Base-by-base conservation (phyloP, 2,797 vertebrate genomes). In the Ctenosaura bakeri region DNA sequence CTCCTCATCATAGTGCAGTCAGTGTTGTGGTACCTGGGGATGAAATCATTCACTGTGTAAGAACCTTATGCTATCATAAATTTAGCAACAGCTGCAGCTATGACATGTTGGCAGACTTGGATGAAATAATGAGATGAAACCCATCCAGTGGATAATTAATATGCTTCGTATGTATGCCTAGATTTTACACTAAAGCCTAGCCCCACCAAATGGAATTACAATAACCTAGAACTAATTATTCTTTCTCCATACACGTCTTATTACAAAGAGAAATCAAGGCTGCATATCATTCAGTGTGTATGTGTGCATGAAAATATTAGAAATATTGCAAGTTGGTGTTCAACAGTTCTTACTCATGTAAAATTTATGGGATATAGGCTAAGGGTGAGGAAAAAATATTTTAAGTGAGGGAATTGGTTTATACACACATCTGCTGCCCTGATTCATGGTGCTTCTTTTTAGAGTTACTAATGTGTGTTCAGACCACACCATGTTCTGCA, bases 11-110 rank as follows among this genome's bases (percentile, higher is more conserved):
- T 42, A 82, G 77, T 90, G 32, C 88, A 83, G 77, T 95, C 56
- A 87, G 62, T 74, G 73, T 79, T 35, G 35, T 85, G 87, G 42
- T 89, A 84, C 79, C 90, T 83, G 93, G 92, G 66, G 87, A 92
- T 90, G 83, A 93, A 93, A 91, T 94, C 90, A 89, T 86, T 90
- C 87, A 89, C 81, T 93, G 89, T 88, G 74, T 95, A 86, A 88
- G 22, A 93, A 80, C 87, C 80, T 88, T 94, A 81, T 89, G 86
- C 64, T 90, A 42, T 93, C 46, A 83, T 79, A 56, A 22, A 87
- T 84, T 56, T 38, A 88, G 81, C 71, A 90, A 88, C 91, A 92
- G 88, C 90, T 93, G 90, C 87, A 82, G 66, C 24, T 29, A 13
- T 71, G 92, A 74, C 87, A 92, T 84, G 83, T 84, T 93, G 92